Evolutionary conservation across 2,113 vertebrate species (phyloP), one percentile per base, ranked within the genome.

Genomic region (Colistium nudipinnis): DNA sequence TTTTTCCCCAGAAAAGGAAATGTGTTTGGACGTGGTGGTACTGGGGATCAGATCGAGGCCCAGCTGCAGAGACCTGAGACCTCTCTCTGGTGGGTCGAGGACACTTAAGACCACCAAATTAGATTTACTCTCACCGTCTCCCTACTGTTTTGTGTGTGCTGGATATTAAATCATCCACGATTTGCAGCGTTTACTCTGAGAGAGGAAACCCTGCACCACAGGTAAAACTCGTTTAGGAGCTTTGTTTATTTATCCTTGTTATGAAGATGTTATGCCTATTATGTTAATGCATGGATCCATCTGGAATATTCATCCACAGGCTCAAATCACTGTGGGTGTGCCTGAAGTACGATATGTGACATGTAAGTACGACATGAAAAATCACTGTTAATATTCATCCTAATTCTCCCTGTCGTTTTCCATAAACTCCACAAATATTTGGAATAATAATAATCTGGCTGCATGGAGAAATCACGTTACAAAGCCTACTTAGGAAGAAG

Each of bases 91-190:
- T 70, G 70, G 78, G 72, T 73, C 71, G 44, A 77, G 25, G 70
- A 67, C 60, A 55, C 64, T 78, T 70, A 16, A 83, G 57, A 62
- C 53, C 54, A 70, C 56, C 54, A 56, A 82, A 89, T 90, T 84
- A 76, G 69, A 86, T 90, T 86, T 82, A 65, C 78, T 70, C 59
- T 60, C 83, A 78, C 59, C 82, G 71, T 74, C 81, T 84, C 72
- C 62, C 30, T 66, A 70, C 45, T 2, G 41, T 62, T 73, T 83
- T 51, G 65, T 83, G 78, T 69, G 56, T 84, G 69, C 79, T 66
- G 53, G 68, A 17, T 67, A 22, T 84, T 74, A 72, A 76, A 83
- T 80, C 78, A 76, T 77, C 55, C 78, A 61, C 72, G 72, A 22
- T 6, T 30, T 24, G 13, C 27, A 31, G 16, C 30, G 41, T 61